Conservation (phyloP, 2,113 vertebrate species). For the Osmerus eperlanus region DNA sequence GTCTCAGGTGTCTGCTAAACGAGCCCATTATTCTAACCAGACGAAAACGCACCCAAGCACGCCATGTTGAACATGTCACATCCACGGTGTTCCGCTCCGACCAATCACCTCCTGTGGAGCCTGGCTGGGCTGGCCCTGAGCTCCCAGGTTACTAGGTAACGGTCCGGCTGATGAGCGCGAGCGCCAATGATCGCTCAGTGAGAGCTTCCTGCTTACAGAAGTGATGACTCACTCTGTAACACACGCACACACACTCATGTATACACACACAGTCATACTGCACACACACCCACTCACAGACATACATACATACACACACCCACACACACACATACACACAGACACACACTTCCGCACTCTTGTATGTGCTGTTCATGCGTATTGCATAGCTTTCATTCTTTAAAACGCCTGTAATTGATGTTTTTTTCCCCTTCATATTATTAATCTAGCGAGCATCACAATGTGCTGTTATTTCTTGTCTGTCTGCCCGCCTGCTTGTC, state of each 20-base stretch:
- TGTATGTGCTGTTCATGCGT: background rate
- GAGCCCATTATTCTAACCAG: no score
- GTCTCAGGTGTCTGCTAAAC: no score
- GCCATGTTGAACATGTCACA: no score
- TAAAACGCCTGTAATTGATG: background rate
- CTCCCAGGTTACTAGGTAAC: conserved; percentile 14
- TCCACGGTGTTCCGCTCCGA: background rate
- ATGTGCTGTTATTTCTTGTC: background rate
- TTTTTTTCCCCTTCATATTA: background rate
- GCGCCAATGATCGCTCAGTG: background rate
- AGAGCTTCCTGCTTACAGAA: background rate
- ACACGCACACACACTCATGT: background rate
- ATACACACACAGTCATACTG: background rate
- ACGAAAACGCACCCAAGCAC: background rate
- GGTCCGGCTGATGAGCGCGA: background rate
- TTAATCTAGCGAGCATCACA: background rate
- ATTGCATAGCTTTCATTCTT: background rate
- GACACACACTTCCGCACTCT: no score
- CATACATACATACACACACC: background rate
- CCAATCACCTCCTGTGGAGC: background rate
- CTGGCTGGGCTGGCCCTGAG: background rate
- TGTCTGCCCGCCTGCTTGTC: background rate
- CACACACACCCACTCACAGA: background rate
- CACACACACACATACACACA: background rate
- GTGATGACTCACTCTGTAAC: background rate